Base-by-base conservation (phyloP, 2,888 invertebrate species). In the Nemoura dubitans region DNA sequence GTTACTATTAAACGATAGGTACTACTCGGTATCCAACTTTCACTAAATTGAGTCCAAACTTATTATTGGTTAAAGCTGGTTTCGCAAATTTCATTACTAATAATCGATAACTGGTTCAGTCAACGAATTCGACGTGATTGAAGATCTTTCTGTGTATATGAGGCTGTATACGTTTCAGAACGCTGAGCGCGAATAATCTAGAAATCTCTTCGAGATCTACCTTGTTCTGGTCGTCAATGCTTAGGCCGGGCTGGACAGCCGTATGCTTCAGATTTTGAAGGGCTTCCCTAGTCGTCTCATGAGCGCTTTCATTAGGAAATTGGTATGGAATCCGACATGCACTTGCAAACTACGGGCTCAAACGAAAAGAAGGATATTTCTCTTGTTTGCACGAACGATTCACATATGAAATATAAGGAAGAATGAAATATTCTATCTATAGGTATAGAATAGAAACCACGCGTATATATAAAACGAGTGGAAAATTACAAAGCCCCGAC, bases 1-100 rank as follows among this genome's bases (percentile, higher is more conserved):
- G 59, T 21, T 59, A 16, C 21, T 7, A 59, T 59, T 59, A 59
- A 59, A 59, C 59, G 59, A 59, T 21, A 36, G 5, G 5, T 36
- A 36, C 36, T 36, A 10, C 59, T 59, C 36, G 36, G 10, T 36
- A 36, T 36, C 3, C 10, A 36, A 59, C 59, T 59, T 59, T 59
- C 59, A 59, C 59, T 59, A 59, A 59, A 59, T 59, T 59, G 59
- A 59, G 59, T 59, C 21, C 59, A 59, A 59, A 59, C 59, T 59
- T 59, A 59, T 59, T 59, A 59, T 59, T 21, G 59, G 21, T 59
- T 59, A 59, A 7, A 59, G 59, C 59, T 21, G 59, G 14, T 59
- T 59, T 59, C 59, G 59, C 21, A 59, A 59, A 59, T 59, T 59
- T 59, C 59, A 59, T 59, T 59, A 21, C 59, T 59, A 59, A 59